These are phyloP conservation scores for Lichenostomus cassidix DNA, from an alignment of 2,113 vertebrate genomes.

Conservation along the genomic window DNA sequence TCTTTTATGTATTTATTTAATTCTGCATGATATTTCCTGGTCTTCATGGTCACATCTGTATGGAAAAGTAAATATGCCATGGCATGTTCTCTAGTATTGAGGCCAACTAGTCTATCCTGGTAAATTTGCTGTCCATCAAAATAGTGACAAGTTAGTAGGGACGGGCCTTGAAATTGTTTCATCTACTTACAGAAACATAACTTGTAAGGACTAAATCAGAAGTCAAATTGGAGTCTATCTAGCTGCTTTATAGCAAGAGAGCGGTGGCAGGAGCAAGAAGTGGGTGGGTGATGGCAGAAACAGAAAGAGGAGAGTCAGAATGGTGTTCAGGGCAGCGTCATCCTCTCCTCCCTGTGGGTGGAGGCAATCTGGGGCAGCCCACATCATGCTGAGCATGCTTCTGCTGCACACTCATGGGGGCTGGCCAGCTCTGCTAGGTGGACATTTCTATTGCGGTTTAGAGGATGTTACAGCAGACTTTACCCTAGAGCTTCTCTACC, in stretches of 20 bases:
- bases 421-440: background rate
- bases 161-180: background rate
- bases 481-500: no score
- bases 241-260: background rate
- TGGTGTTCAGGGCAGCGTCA: background rate
- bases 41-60: background rate
- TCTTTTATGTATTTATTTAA: constrained; percentile 41
- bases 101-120: background rate
- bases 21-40: constrained; percentile 20
- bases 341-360: background rate
- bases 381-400: accelerated
- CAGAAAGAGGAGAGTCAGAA: background rate
- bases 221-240: background rate
- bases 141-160: background rate
- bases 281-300: background rate
- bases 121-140: background rate
- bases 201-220: background rate
- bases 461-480: no score
- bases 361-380: background rate
- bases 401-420: background rate
- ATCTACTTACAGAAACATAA: background rate
- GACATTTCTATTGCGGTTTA: no score
- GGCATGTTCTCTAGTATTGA: background rate
- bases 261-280: background rate
- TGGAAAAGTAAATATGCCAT: background rate